Base-by-base conservation (phyloP, 2,888 invertebrate species). In the Eilema griseolum region DNA sequence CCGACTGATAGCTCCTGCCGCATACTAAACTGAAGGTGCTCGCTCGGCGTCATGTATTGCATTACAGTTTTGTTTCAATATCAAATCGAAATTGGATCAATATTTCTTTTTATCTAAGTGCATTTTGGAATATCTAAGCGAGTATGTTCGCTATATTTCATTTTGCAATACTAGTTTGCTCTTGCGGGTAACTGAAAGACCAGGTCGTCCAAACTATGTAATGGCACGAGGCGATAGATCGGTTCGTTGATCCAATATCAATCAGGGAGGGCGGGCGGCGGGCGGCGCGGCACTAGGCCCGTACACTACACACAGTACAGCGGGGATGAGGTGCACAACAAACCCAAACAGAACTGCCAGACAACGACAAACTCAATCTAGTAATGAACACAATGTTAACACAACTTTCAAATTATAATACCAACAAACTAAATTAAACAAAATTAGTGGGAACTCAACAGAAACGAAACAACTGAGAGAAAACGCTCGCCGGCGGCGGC, bases 291-390 rank as follows among this genome's bases (percentile, higher is more conserved):
- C 62, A 72, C 72, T 69, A 67, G 65, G 26, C 68, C 57, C 72
- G 52, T 23, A 59, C 67, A 71, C 69, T 71, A 69, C 66, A 66
- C 59, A 67, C 78, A 71, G 83, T 84, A 84, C 75, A 78, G 62
- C 41, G 61, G 79, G 88, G 88, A 84, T 87, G 90, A 83, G 85
- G 90, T 90, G 92, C 92, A 88, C 86, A 87, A 89, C 90, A 87
- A 91, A 89, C 89, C 90, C 90, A 89, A 89, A 82, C 84, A 71
- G 68, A 78, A 81, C 76, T 66, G 76, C 82, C 83, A 88, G 84
- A 85, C 85, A 88, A 84, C 82, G 83, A 89, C 87, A 86, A 87
- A 86, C 85, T 85, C 83, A 84, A 78, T 85, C 82, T 79, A 83
- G 85, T 75, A 79, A 80, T 69, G 77, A 86, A 88, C 85, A 83